phyloP scores from a whole-genome alignment of 2,113 vertebrate genomes.

The Cottus gobio region DNA sequence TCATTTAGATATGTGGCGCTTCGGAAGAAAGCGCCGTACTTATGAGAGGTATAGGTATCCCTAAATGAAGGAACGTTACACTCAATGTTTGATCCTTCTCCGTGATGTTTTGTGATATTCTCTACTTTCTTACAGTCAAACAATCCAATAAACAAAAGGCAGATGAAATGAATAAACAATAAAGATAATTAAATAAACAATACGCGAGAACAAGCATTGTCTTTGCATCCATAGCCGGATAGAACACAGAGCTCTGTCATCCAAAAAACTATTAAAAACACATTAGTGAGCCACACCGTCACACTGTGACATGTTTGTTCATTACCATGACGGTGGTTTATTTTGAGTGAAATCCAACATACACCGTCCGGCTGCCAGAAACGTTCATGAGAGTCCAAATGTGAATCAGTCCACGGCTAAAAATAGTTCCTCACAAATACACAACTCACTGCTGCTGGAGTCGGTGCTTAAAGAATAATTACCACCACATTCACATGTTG shows the following conservation, averaged over 20 bases:
- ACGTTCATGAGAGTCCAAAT: background rate
- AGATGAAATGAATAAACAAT: too few species aligned
- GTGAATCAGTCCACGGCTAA: background rate
- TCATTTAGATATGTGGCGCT: background rate
- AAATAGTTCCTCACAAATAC: conserved; percentile 20
- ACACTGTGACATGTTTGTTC: background rate
- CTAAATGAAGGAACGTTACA: background rate
- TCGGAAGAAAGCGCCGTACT: background rate
- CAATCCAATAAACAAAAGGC: background rate
- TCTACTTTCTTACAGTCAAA: background rate
- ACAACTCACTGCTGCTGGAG: background rate
- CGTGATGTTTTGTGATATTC: background rate
- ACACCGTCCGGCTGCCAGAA: background rate
- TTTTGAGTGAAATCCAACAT: background rate
- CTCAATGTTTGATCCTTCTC: background rate
- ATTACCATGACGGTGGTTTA: background rate
- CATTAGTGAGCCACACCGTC: background rate
- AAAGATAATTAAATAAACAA: background rate
- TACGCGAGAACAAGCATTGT: background rate
- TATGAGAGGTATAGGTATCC: background rate
- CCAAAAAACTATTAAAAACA: background rate
- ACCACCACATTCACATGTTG: too few species aligned
- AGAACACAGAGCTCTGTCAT: background rate
- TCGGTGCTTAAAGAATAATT: too few species aligned
- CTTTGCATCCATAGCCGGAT: background rate